phyloP scores from a whole-genome alignment of 2,888 invertebrate genomes.

The Sepiola atlantica region DNA sequence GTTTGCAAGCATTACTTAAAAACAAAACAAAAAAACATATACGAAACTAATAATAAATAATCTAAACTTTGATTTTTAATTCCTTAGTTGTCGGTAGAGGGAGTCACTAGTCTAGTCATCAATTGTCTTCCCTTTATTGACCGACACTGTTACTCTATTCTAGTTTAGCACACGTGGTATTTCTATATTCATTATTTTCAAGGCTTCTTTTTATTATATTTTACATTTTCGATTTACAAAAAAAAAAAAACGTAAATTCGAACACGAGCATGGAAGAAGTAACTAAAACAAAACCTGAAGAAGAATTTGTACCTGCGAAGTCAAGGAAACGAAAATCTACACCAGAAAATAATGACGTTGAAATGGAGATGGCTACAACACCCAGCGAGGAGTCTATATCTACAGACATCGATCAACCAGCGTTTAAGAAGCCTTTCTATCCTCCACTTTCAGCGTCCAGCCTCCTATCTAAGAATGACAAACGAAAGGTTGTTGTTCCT shows the following conservation, averaged over 20 bases:
- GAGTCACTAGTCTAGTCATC: neutral
- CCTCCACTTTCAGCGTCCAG: slow-evolving; percentile 16
- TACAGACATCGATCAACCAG: neutral
- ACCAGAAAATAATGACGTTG: neutral
- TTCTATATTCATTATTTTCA: neutral
- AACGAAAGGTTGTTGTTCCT: slow-evolving; percentile 85
- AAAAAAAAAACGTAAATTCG: neutral
- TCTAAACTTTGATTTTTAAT: no score
- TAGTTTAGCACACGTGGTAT: neutral
- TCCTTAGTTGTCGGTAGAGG: neutral
- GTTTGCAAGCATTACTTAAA: no score
- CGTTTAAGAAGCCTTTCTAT: slow-evolving; percentile 18
- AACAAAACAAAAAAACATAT: neutral
- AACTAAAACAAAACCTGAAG: neutral
- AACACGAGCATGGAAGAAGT: neutral
- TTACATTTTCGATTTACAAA: neutral
- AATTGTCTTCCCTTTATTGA: neutral
- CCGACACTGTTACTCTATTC: neutral
- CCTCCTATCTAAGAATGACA: slow-evolving; percentile 56
- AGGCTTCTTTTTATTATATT: no score
- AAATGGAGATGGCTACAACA: neutral
- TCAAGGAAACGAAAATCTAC: slow-evolving; percentile 42
- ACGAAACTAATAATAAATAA: neutral
- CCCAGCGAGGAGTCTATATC: neutral
- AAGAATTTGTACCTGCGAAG: slow-evolving; percentile 32